Base-by-base conservation (phyloP, 2,888 invertebrate genomes). In the Melanophora roralis region DNA sequence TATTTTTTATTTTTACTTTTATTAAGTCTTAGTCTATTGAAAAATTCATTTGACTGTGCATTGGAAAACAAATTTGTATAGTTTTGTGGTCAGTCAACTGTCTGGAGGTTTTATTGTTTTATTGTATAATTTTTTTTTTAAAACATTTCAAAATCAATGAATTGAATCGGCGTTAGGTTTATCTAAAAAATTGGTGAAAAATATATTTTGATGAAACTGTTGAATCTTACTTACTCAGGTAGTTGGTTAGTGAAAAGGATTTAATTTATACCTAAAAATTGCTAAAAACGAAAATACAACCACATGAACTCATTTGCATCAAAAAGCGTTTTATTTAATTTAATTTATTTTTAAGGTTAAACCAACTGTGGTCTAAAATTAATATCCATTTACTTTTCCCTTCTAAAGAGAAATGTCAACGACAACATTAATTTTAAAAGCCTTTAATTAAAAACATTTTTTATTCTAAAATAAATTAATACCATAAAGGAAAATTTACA, bases 381-480 rank as follows among this genome's bases (percentile, higher is more conserved):
- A 60, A 21, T 6, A 21, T 19, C 1, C 49, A 12, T 36, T 47
- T 43, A 14, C 36, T 14, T 4, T 7, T 11, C 7, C 38, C 38
- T 23, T 32, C 32, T 38, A 27, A 45, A 47, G 47, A 14, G 1
- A 5, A 43, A 21, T 8, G 1, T 43, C 43, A 72, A 57, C 19
- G 32, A 32, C 14, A 57, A 34, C 5, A 19, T 74, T 65, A 65
- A 57, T 59, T 57, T 49, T 9, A 40, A 49, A 62, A 49, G 0
- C 38, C 47, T 55, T 80, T 80, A 72, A 80, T 80, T 80, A 80
- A n/a, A n/a, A n/a, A 75, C 57, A 34, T 51, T 21, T 11, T 21
- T 34, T 53, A n/a, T 12, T 12, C 2, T 11, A 60, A 49, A 62
- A 16, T 7, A 40, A 45, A 68, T 5, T 5, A 27, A 27, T 27